Percentiles rank a stretch among this genome's conserved stretches.
Conservation (phyloP, 2,888 invertebrate genomes). For the Belgica antarctica region DNA sequence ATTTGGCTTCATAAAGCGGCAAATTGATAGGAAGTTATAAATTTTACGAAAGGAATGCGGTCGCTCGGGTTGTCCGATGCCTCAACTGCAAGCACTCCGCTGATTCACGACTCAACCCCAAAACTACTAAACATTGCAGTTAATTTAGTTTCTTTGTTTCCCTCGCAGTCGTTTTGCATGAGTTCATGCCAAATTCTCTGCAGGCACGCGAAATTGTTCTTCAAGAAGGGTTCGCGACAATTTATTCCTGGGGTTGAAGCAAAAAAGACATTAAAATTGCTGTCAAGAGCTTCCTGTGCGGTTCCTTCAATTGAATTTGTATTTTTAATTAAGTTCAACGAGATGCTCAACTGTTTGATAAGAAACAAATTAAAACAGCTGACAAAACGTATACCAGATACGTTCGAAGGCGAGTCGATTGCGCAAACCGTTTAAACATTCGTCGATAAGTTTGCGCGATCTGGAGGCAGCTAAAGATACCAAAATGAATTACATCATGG, state of each 20-base stretch:
- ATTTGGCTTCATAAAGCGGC: neutral
- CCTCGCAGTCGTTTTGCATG: neutral
- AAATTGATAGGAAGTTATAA: too few species aligned
- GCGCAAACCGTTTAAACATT: neutral
- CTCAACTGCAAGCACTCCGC: neutral
- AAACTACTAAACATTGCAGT: neutral
- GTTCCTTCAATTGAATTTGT: neutral
- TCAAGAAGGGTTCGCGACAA: neutral
- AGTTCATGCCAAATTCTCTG: neutral
- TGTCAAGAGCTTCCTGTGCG: too few species aligned
- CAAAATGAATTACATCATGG: slow-evolving; percentile 16
- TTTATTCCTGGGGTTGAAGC: neutral
- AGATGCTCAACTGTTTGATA: neutral
- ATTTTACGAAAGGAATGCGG: too few species aligned
- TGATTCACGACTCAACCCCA: neutral
- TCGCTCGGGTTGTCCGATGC: neutral
- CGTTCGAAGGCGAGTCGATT: too few species aligned
- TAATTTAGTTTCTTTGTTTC: neutral
- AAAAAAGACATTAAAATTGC: neutral
- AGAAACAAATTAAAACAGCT: slow-evolving; percentile 1
- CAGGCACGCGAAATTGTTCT: slow-evolving; percentile 5
- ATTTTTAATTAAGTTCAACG: slow-evolving; percentile 15
- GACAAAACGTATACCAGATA: too few species aligned
- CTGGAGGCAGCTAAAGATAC: slow-evolving; percentile 8
- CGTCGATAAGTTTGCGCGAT: neutral